Evolutionary conservation across 2,797 vertebrate genomes (phyloP), one percentile per base, ranked within the genome.

Genomic region (Varecia variegata): DNA sequence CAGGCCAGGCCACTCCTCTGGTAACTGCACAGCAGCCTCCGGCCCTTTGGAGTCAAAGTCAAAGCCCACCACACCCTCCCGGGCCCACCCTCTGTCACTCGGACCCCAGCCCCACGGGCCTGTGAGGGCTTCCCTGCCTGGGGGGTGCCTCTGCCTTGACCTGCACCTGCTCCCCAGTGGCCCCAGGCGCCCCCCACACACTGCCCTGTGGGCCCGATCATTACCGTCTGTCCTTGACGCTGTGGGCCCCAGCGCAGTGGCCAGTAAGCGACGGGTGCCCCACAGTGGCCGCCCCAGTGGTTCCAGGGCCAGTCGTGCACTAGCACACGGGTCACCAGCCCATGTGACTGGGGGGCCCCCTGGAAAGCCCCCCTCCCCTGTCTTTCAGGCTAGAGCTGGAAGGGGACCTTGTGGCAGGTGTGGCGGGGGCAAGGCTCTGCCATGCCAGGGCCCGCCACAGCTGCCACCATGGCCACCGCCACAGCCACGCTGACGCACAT

Each of bases 401-500:
- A 27, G 52, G 60, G 65, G 84, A 12, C 40, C 35, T 3, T 3
- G 15, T 6, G 7, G 38, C 30, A 7, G 38, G 40, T 35, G 13
- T 60, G 43, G 67, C 5, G 9, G 14, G 52, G 27, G 5, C 32
- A 30, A 38, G 56, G 20, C 54, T 58, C 45, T 20, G 15, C 56
- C 21, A 4, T 20, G 38, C 45, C 4, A 35, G n/a, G 77, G 80
- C 80, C 70, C 0, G 30, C 27, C 94, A 88, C 18, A 32, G 27
- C 60, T 30, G 30, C 27, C 60, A 62, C 60, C 56, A 58, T 58
- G 95, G 97, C 93, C 95, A 80, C 65, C 71, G 32, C 95, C 91
- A 84, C 96, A 60, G 65, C 85, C 25, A 45, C 76, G 94, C 97
- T 98, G 98, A 98, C 98, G 96, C 98, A 98, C 97, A 95, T 97